Conservation (phyloP, 2,888 invertebrate species). For the Sinopyrophorus schimmeli region DNA sequence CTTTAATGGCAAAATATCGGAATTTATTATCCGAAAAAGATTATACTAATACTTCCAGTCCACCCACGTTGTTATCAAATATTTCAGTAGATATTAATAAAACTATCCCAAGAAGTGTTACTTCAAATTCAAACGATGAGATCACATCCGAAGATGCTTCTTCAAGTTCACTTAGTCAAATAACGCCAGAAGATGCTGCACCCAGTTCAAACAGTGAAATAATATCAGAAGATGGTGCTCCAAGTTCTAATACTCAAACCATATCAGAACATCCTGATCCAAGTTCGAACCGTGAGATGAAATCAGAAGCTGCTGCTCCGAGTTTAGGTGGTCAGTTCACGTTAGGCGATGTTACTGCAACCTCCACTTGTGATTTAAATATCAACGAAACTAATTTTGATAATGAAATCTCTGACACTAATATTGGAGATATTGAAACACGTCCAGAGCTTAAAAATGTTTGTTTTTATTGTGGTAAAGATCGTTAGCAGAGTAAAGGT, state of each 20-base stretch:
- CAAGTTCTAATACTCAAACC: not conserved
- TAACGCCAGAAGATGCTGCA: not conserved
- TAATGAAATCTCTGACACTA: not conserved
- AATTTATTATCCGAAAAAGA: slow-evolving; percentile 10
- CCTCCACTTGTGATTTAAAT: not conserved
- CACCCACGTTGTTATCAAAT: not conserved
- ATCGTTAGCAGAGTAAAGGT: slow-evolving; percentile 21
- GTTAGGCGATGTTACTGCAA: not conserved
- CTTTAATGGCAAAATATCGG: slow-evolving; percentile 27
- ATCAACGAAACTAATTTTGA: not conserved
- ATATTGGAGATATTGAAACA: slow-evolving; percentile 1
- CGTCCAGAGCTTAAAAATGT: slow-evolving; percentile 13
- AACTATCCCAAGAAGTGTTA: not conserved
- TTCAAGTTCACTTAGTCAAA: not conserved
- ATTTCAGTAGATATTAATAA: slow-evolving; percentile 4
- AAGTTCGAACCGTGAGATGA: not conserved
- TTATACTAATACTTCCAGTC: not conserved
- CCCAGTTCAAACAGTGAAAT: not conserved
- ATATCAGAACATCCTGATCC: not conserved
- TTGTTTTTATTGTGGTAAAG: slow-evolving; percentile 23
- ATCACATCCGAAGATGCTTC: not conserved
- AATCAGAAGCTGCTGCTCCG: not conserved
- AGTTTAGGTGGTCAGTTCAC: not conserved
- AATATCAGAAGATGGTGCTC: not conserved
- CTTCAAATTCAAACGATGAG: not conserved